A percentile compares a stretch with the other conserved stretches of the same genome.
Conservation (phyloP, 2,888 invertebrate species). For the Heteromurus nitidus region DNA sequence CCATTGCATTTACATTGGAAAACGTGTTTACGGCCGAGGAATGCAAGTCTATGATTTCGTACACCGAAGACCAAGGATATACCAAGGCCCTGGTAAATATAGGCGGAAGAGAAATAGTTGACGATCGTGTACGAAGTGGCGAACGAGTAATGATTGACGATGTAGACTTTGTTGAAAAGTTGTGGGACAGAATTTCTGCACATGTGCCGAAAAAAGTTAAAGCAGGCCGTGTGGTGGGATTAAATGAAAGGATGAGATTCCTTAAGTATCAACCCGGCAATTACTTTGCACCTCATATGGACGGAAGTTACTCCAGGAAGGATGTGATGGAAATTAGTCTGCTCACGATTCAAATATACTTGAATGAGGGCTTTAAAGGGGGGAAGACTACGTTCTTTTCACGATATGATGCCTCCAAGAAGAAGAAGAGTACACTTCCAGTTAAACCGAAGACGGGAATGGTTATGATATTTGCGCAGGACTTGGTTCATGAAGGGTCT, state of each 20-base stretch:
- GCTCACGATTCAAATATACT: conserved; percentile 64
- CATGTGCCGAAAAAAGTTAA: conserved; percentile 33
- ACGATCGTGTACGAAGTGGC: conserved; percentile 49
- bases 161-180: conserved; percentile 43
- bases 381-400: conserved; percentile 63
- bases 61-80: conserved; percentile 53
- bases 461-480: conserved; percentile 65
- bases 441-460: conserved; percentile 62
- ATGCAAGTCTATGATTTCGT: conserved; percentile 51
- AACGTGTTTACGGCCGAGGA: conserved; percentile 63
- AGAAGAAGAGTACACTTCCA: neutral
- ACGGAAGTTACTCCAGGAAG: conserved; percentile 39
- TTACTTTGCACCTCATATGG: conserved; percentile 54
- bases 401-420: neutral
- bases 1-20: conserved; percentile 56
- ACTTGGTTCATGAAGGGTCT: conserved; percentile 66
- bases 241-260: conserved; percentile 64
- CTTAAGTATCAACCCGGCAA: conserved; percentile 48
- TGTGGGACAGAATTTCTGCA: conserved; percentile 50
- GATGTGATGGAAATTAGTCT: conserved; percentile 37
- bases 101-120: conserved; percentile 11
- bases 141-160: conserved; percentile 62
- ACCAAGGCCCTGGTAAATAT: conserved; percentile 41
- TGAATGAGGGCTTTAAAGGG: conserved; percentile 61
- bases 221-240: conserved; percentile 35